Base-by-base conservation (phyloP, 2,888 invertebrate species). In the Papilio protenor region DNA sequence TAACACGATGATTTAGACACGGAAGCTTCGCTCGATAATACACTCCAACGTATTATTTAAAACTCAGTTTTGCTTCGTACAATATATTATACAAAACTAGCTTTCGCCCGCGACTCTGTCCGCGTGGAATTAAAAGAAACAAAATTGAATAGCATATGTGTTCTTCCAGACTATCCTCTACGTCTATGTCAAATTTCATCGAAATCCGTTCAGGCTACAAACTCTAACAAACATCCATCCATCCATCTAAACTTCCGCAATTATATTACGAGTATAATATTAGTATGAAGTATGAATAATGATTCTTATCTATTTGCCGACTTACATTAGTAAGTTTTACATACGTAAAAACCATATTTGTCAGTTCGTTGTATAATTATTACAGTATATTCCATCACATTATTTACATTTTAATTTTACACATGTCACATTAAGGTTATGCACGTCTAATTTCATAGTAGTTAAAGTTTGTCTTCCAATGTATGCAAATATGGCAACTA, bases 1-100 rank as follows among this genome's bases (percentile, higher is more conserved):
- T 77, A 77, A 77, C 73, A 45, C 64, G 73, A 47, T 73, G 73
- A 73, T 73, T 77, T 77, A 66, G 27, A 73, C 52, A 64, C 66
- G 55, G 66, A 77, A 73, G 52, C 72, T 16, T 18, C 57, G 66
- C n/a, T 73, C 55, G 77, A 77, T 73, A 77, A 66, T 73, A 73
- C 55, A 77, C 45, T 77, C n/a, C 16, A 73, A 57, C 45, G 52
- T 40, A 73, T 66, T 66, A 77, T 73, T 77, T 66, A 27, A 77
- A 49, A 59, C 45, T 40, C 40, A 66, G 33, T 66, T 66, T 40
- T 66, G 45, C 66, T 66, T 66, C 11, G 8, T 66, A 14, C 23
- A 14, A 23, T 66, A 4, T 64, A 21, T 16, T 27, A 64, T 18
- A 33, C 16, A 64, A 33, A 33, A 64, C 12, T 27, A n/a, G n/a